These are phyloP conservation scores for Carcinoscorpius rotundicauda DNA, from an alignment of 1,140 invertebrate species.

Conservation along the genomic window DNA sequence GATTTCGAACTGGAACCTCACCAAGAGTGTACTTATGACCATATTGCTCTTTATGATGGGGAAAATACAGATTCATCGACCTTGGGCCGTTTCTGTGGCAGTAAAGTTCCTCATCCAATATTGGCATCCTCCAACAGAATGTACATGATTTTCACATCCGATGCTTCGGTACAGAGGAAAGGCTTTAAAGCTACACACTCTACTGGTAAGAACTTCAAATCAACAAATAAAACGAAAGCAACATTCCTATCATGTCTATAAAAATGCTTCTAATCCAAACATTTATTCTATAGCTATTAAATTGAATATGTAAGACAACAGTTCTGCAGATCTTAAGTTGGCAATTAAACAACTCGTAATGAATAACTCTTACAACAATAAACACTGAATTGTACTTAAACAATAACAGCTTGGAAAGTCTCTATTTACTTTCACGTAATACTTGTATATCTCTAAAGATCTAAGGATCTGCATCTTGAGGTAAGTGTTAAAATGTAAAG, in stretches of 20 bases:
- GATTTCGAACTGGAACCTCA: conserved; percentile 93
- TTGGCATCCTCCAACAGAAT: conserved; percentile 81
- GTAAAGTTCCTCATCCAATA: conserved; percentile 79
- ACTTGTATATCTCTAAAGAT: neutral
- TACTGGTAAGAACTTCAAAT: conserved; percentile 51
- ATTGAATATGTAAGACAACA: too few species aligned
- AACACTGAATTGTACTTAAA: too few species aligned
- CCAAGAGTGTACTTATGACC: conserved; percentile 92
- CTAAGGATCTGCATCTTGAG: neutral
- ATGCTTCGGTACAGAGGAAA: conserved; percentile 81
- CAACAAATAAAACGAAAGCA: too few species aligned
- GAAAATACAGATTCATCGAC: conserved; percentile 62
- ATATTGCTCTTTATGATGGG: conserved; percentile 87
- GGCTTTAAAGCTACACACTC: conserved; percentile 82
- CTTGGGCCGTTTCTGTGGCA: conserved; percentile 82
- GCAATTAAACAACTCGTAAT: too few species aligned
- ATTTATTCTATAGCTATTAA: too few species aligned
- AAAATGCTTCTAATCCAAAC: too few species aligned
- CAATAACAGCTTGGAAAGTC: too few species aligned
- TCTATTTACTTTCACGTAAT: too few species aligned
- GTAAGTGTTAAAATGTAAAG: too few species aligned
- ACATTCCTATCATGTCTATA: too few species aligned
- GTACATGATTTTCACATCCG: conserved; percentile 93
- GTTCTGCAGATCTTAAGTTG: too few species aligned
- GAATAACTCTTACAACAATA: too few species aligned